Evolutionary conservation across 2,113 vertebrate genomes (phyloP).

Genomic region (Shinisaurus crocodilurus): DNA sequence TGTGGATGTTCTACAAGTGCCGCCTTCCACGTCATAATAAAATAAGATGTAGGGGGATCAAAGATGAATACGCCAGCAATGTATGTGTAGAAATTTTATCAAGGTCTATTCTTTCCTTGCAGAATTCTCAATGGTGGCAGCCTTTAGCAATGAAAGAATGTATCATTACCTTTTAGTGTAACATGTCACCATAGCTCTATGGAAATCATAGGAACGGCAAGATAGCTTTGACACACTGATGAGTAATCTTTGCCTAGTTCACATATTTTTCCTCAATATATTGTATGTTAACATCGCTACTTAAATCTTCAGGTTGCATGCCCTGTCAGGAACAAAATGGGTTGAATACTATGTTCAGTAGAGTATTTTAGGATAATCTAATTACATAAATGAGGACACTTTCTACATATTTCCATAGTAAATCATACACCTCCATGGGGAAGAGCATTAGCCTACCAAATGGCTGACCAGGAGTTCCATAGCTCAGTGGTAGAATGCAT

Average conservation of each 20-base stretch:
- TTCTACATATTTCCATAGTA: not conserved
- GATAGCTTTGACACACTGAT: not conserved
- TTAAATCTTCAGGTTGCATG: not conserved
- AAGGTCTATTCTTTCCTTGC: not conserved
- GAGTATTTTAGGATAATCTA: not conserved
- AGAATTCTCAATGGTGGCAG: slow-evolving; percentile 23
- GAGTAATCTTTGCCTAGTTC: slow-evolving; percentile 12
- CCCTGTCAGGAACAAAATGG: not conserved
- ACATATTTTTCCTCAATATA: not conserved
- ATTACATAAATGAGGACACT: not conserved
- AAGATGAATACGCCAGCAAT: slow-evolving; percentile 9
- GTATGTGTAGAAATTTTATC: slow-evolving; percentile 18
- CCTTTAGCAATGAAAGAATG: slow-evolving; percentile 8
- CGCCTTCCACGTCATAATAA: not conserved
- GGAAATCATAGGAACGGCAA: not conserved
- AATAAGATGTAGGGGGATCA: not conserved
- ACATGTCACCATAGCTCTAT: not conserved
- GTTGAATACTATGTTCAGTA: not conserved
- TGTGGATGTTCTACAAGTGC: not conserved
- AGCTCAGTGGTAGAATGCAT: not conserved
- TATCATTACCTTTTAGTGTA: slow-evolving; percentile 17
- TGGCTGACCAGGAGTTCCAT: not conserved
- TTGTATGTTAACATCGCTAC: not conserved
- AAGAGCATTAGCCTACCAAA: not conserved
- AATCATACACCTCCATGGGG: not conserved